These are phyloP conservation scores for Mirounga angustirostris DNA, from an alignment of 2,113 vertebrate genomes.

Conservation along the genomic window DNA sequence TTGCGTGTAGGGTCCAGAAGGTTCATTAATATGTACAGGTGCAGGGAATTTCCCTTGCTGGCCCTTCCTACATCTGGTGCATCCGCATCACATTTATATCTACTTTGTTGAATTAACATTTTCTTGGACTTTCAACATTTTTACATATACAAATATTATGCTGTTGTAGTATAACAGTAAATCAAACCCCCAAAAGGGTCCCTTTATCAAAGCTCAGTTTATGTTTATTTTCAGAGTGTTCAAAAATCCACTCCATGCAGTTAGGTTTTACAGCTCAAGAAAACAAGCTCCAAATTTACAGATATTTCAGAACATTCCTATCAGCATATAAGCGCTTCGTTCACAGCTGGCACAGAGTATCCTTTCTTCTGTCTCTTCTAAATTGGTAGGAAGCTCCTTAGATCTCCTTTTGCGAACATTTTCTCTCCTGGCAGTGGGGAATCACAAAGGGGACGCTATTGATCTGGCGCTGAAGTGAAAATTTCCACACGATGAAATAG, in stretches of 20 bases:
- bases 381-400: slow-evolving; percentile 74
- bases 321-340: slow-evolving; percentile 73
- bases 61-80: not conserved
- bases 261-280: slow-evolving; percentile 67
- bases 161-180: slow-evolving; percentile 59
- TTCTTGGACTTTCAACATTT: slow-evolving; percentile 63
- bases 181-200: slow-evolving; percentile 71
- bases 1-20: not conserved
- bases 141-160: slow-evolving; percentile 70
- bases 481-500: slow-evolving; percentile 77
- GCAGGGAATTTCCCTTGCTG: not conserved
- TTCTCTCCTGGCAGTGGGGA: slow-evolving; percentile 75
- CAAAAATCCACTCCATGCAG: slow-evolving; percentile 72
- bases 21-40: not conserved
- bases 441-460: slow-evolving; percentile 74
- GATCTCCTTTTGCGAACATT: slow-evolving; percentile 74
- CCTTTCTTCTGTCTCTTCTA: slow-evolving; percentile 74
- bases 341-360: slow-evolving; percentile 67
- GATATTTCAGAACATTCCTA: slow-evolving; percentile 73
- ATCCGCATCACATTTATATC: not conserved
- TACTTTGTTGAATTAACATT: slow-evolving; percentile 39
- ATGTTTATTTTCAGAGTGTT: slow-evolving; percentile 84
- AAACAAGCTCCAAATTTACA: slow-evolving; percentile 76
- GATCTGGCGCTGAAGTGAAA: slow-evolving; percentile 70
- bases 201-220: slow-evolving; percentile 82